phyloP scores from a whole-genome alignment of 2,797 vertebrate species.

The Cottoperca gobio region DNA sequence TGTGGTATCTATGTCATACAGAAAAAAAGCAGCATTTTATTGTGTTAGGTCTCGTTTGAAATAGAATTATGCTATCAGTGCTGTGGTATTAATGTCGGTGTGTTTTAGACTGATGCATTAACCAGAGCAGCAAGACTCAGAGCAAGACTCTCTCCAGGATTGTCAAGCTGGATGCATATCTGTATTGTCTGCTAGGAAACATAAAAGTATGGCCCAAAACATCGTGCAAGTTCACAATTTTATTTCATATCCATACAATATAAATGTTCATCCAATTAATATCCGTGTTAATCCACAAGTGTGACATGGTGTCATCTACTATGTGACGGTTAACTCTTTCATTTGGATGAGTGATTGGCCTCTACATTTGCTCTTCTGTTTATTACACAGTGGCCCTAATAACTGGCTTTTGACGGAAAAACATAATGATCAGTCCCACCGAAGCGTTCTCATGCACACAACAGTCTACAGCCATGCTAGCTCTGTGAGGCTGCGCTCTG shows the following conservation, averaged over 20 bases:
- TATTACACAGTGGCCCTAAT: neutral
- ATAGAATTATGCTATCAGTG: slow-evolving; percentile 79
- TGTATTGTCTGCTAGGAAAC: slow-evolving; percentile 42
- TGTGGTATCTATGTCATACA: slow-evolving; percentile 77
- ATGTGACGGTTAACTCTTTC: neutral
- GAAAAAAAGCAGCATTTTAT: slow-evolving; percentile 74
- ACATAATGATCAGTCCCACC: neutral
- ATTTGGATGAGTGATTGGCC: neutral
- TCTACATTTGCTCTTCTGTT: neutral
- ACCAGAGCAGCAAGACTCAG: slow-evolving; percentile 71
- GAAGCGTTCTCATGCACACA: neutral
- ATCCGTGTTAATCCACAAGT: neutral
- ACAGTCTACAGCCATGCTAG: neutral
- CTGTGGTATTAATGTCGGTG: slow-evolving; percentile 78
- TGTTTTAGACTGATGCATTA: slow-evolving; percentile 76
- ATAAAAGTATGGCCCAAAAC: slow-evolving; percentile 21
- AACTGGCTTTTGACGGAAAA: neutral
- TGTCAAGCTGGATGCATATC: slow-evolving; percentile 65
- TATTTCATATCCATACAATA: neutral
- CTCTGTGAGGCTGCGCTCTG: too few relatives aligned
- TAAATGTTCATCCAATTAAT: neutral
- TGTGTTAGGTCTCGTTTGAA: slow-evolving; percentile 76
- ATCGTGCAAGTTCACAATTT: neutral
- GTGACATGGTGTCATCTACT: neutral
- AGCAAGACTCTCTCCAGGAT: slow-evolving; percentile 66